These are phyloP conservation scores for Raillietiella orientalis DNA, from an alignment of 2,888 invertebrate genomes.

Conservation along the genomic window DNA sequence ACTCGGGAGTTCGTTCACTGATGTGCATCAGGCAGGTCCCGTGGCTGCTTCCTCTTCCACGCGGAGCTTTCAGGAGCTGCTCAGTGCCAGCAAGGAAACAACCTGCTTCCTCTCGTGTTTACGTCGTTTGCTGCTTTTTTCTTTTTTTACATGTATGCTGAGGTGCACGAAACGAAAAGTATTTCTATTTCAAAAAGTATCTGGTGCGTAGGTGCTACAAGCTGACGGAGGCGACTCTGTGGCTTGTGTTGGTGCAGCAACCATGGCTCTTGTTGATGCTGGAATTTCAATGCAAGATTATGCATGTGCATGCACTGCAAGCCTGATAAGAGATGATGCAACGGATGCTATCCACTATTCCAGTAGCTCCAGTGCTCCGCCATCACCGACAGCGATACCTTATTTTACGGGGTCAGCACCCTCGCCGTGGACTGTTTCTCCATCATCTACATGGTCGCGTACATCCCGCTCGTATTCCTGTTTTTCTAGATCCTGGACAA, in stretches of 20 bases:
- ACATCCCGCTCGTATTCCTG: conserved; percentile 89
- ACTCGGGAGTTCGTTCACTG: no score
- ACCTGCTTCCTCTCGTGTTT: no score
- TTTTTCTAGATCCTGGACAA: conserved; percentile 83
- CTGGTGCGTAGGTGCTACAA: conserved; percentile 17
- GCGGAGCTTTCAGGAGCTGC: no score
- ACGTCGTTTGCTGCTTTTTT: no score
- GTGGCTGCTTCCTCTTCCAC: no score
- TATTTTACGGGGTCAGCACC: conserved; percentile 34
- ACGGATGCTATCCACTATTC: no score
- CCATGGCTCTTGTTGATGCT: conserved; percentile 79
- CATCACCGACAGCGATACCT: conserved; percentile 45
- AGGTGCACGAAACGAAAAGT: no score
- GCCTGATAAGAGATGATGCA: conserved; percentile 37
- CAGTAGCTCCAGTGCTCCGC: conserved; percentile 96
- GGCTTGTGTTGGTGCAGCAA: conserved; percentile 79
- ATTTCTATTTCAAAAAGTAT: no score
- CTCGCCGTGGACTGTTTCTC: conserved; percentile 79
- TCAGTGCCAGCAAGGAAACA: no score
- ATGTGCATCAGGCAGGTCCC: no score
- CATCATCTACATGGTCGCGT: conserved; percentile 87
- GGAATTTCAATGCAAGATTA: conserved; percentile 81
- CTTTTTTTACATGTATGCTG: conserved; percentile 85
- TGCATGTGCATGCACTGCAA: conserved; percentile 65
- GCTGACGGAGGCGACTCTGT: conserved; percentile 81